Percentiles rank a stretch among this genome's conserved stretches.
These are phyloP conservation scores for Platanista minor DNA, from an alignment of 2,113 vertebrate species.

Conservation along the genomic window DNA sequence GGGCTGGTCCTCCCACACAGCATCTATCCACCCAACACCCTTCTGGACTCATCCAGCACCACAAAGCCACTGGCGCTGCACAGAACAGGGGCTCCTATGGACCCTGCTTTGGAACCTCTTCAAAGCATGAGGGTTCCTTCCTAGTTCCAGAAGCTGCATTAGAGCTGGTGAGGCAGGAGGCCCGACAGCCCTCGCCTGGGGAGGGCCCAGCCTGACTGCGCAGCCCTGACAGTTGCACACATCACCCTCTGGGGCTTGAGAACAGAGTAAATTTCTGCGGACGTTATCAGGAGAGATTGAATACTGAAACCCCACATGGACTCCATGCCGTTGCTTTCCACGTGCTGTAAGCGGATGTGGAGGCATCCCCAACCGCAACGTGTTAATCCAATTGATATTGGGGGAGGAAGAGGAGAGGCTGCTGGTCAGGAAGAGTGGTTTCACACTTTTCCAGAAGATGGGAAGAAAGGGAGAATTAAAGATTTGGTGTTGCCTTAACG, in stretches of 20 bases:
- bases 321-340: neutral
- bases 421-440: neutral
- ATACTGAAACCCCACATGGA: neutral
- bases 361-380: neutral
- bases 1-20: neutral
- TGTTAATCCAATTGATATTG: neutral
- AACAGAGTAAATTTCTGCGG: neutral
- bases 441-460: neutral
- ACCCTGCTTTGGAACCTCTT: neutral
- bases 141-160: neutral
- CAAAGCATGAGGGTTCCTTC: rapidly evolving
- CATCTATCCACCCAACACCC: rapidly evolving
- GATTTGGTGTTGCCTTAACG: neutral
- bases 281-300: neutral
- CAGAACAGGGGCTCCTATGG: neutral
- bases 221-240: neutral
- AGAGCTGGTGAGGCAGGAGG: neutral
- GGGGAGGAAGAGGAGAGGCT: neutral
- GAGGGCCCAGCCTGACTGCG: neutral
- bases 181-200: rapidly evolving
- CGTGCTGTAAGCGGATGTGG: neutral
- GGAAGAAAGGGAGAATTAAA: neutral
- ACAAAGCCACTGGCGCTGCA: rapidly evolving
- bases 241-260: neutral
- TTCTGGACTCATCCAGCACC: neutral